phyloP scores from a whole-genome alignment of 1,140 invertebrate species.

The Drosophila sturtevanti region DNA sequence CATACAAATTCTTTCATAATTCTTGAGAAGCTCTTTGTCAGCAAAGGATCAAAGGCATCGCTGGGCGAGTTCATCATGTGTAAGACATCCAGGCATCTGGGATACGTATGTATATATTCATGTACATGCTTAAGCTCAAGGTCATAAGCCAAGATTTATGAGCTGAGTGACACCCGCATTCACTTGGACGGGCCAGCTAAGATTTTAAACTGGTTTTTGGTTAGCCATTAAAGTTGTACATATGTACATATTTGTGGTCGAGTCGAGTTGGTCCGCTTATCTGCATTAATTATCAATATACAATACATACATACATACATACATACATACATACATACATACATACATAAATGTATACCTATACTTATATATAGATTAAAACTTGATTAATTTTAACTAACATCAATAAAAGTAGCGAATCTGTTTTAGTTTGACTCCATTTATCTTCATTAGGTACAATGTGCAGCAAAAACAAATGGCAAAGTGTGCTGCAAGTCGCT shows the following conservation, averaged over 20 bases:
- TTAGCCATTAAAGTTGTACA: conserved; percentile 25
- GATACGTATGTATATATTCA: too few species aligned
- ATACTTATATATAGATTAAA: conserved; percentile 26
- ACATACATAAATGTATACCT: background rate
- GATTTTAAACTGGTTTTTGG: conserved; percentile 63
- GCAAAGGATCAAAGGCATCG: conserved; percentile 34
- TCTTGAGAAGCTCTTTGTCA: conserved; percentile 63
- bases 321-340: background rate
- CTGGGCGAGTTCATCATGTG: conserved; percentile 13
- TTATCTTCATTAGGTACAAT: conserved; percentile 67
- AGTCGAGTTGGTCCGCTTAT: conserved; percentile 59
- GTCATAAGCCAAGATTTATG: conserved; percentile 72
- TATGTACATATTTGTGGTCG: conserved; percentile 5
- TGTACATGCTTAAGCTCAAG: conserved; percentile 46
- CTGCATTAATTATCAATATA: conserved; percentile 73
- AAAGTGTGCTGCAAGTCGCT: conserved; percentile 73
- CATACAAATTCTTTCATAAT: conserved; percentile 37
- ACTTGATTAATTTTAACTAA: conserved; percentile 72
- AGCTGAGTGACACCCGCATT: conserved; percentile 67
- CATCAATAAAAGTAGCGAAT: conserved; percentile 32
- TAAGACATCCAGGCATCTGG: conserved; percentile 6
- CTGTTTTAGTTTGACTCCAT: conserved; percentile 22
- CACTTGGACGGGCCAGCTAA: conserved; percentile 36
- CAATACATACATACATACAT: background rate
- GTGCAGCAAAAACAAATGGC: conserved; percentile 57